phyloP scores from a whole-genome alignment of 2,888 invertebrate species.

The Phengaris arion region DNA sequence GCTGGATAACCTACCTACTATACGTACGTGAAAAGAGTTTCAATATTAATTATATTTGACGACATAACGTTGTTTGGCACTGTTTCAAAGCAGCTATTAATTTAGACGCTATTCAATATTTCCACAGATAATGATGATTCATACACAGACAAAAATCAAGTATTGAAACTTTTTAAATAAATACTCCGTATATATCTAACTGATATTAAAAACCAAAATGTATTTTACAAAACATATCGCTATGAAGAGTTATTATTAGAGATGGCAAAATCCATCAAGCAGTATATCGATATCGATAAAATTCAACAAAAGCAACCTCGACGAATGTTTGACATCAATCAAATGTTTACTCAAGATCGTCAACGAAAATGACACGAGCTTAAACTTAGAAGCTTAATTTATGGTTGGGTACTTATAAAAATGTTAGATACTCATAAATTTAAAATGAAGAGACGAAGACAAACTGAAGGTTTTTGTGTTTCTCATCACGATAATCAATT shows the following conservation, averaged over 20 bases:
- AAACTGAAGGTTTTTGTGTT: slow-evolving; percentile 3
- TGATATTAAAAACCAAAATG: no score
- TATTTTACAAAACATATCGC: not conserved
- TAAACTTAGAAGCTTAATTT: slow-evolving; percentile 19
- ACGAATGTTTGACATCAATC: slow-evolving; percentile 20
- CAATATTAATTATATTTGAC: slow-evolving; percentile 23
- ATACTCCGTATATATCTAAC: no score
- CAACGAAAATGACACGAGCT: not conserved
- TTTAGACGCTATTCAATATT: slow-evolving; percentile 8
- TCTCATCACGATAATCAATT: slow-evolving; percentile 19
- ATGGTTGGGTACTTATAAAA: slow-evolving; percentile 19
- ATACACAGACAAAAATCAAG: not conserved
- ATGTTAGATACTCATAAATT: slow-evolving; percentile 21
- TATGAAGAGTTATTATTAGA: not conserved
- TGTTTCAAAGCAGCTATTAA: not conserved
- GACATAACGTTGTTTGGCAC: slow-evolving; percentile 17
- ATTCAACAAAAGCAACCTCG: not conserved
- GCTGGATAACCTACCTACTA: not conserved
- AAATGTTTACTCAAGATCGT: slow-evolving; percentile 19
- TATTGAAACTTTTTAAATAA: not conserved
- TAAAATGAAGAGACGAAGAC: slow-evolving; percentile 6
- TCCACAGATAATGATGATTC: not conserved
- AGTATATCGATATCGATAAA: slow-evolving; percentile 10
- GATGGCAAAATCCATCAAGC: not conserved
- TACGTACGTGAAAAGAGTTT: not conserved